Percentiles rank a stretch among this genome's conserved stretches.
Conservation (phyloP, 2,888 invertebrate genomes). For the Pristionchus japonicus region DNA sequence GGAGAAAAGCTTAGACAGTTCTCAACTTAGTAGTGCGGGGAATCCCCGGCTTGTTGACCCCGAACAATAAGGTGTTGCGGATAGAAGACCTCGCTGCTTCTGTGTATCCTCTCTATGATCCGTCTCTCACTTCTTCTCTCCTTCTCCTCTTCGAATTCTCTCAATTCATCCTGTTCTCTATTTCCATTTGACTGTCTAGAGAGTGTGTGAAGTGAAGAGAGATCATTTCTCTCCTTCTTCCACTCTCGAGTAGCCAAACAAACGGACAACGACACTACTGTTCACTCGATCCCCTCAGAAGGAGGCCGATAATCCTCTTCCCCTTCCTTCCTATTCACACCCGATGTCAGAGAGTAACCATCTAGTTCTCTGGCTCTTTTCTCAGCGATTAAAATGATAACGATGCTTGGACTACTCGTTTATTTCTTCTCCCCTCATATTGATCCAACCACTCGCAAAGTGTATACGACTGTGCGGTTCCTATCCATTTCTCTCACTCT, state of each 20-base stretch:
- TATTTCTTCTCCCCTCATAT: too few species aligned
- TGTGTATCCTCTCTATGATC: slow-evolving; percentile 30
- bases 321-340: neutral
- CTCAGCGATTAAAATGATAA: too few species aligned
- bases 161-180: too few species aligned
- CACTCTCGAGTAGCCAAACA: slow-evolving; percentile 29
- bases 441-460: too few species aligned
- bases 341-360: neutral
- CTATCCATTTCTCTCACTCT: too few species aligned
- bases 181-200: too few species aligned
- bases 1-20: too few species aligned
- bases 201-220: too few species aligned
- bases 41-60: neutral
- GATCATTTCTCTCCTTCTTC: neutral
- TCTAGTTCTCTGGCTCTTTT: neutral
- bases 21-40: too few species aligned
- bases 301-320: slow-evolving; percentile 12
- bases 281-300: slow-evolving; percentile 32
- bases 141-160: too few species aligned
- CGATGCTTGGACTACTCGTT: too few species aligned
- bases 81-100: neutral
- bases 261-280: slow-evolving; percentile 41
- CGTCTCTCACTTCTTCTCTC: neutral
- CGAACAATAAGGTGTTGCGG: neutral
- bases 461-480: too few species aligned